Conservation (phyloP, 2,888 invertebrate species). For the Falcaria lacertinaria region DNA sequence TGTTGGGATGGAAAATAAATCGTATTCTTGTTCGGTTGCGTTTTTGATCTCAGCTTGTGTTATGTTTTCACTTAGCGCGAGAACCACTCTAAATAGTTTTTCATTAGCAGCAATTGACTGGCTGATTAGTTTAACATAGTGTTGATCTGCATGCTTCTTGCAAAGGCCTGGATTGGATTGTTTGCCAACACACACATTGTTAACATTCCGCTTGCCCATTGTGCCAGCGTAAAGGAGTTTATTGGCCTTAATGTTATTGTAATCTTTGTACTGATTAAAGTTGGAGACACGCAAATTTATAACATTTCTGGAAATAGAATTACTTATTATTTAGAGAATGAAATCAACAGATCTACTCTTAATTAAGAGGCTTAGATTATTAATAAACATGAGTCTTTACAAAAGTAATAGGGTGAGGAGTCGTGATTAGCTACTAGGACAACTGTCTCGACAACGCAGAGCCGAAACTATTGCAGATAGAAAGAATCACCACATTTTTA, state of each 20-base stretch:
- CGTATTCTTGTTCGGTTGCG: background rate
- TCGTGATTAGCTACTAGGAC: too few relatives aligned
- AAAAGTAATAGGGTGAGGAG: too few relatives aligned
- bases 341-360: too few relatives aligned
- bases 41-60: background rate
- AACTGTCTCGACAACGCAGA: too few relatives aligned
- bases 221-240: conserved; percentile 13
- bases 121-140: background rate
- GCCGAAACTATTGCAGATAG: too few relatives aligned
- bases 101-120: background rate
- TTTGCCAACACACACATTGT: conserved; percentile 5
- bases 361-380: too few relatives aligned
- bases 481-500: too few relatives aligned
- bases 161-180: background rate
- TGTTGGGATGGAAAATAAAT: background rate
- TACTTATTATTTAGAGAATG: background rate
- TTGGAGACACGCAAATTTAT: conserved; percentile 11
- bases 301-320: conserved; percentile 5
- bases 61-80: background rate
- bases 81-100: background rate
- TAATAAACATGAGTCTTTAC: too few relatives aligned
- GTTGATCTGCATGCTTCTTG: background rate
- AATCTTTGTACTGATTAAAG: background rate
- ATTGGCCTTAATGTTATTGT: background rate
- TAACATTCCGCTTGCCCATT: background rate